Percentiles rank a stretch among this genome's conserved stretches.
Conservation (phyloP, 2,113 vertebrate genomes). For the Galemys pyrenaicus region DNA sequence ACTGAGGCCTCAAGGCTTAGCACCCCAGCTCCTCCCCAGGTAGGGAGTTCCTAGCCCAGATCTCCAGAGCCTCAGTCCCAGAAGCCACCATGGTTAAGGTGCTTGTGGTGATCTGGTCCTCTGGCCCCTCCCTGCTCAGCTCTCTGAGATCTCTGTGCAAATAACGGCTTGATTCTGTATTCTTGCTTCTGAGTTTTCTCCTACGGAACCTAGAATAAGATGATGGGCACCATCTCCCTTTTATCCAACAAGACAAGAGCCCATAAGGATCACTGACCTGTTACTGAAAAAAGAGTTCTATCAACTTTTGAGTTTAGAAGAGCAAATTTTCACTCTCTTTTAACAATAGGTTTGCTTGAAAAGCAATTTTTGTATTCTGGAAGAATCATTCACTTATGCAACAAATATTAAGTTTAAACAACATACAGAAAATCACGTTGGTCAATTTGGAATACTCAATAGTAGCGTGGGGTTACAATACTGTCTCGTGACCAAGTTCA, state of each 20-base stretch:
- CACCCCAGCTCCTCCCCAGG: too few relatives aligned
- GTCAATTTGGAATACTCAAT: neutral
- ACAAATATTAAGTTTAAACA: neutral
- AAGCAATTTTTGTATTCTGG: neutral
- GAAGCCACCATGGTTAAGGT: rapidly evolving
- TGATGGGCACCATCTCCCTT: neutral
- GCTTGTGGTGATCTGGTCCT: too few relatives aligned
- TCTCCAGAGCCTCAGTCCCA: neutral
- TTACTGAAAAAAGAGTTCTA: neutral
- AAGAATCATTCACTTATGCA: neutral
- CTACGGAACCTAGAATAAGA: neutral
- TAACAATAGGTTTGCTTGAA: neutral
- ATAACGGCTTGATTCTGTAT: too few relatives aligned
- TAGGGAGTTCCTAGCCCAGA: neutral
- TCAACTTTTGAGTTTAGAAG: neutral
- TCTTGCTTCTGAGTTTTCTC: neutral
- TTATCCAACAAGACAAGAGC: neutral
- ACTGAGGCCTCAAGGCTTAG: neutral
- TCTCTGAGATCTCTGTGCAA: neutral
- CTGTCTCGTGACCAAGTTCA: neutral
- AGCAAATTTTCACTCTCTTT: neutral
- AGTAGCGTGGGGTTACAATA: neutral
- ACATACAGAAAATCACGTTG: neutral
- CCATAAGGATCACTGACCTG: neutral
- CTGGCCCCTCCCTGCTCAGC: neutral